Base-by-base conservation (phyloP, 2,797 vertebrate genomes). In the Notolabrus celidotus region DNA sequence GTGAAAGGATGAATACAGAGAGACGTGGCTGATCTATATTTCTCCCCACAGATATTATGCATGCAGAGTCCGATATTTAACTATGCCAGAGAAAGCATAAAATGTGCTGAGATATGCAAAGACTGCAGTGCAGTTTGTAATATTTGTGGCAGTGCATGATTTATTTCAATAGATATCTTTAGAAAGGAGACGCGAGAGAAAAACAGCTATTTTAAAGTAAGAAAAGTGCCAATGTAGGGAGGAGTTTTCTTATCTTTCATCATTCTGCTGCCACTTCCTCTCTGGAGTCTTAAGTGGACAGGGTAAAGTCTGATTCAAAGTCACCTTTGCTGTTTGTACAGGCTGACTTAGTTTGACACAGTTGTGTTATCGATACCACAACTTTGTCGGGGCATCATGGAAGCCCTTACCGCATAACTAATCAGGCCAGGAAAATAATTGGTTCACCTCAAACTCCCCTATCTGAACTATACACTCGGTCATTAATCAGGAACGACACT, bases 61-160 rank as follows among this genome's bases (percentile, higher is more conserved):
- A 79, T 76, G 49, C 67, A 65, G 38, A 69, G 33, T 66, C 68
- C 53, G 76, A 71, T 74, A 78, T 80, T 84, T 78, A 87, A 76
- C 70, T 25, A 67, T 55, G 51, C 56, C 59, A 70, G 51, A 67
- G 68, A 71, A 67, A 29, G 23, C 64, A 29, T 14, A n/a, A 62
- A 79, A 82, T 56, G 71, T 74, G 84, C 78, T 70, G 71, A 85
- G 73, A 59, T 74, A 45, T 69, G 64, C 62, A 49, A 59, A 88
- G 77, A 57, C 17, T 19, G 23, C 57, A n/a, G 25, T 25, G n/a
- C 12, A 41, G 59, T 49, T 54, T 62, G 41, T 78, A 63, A 71
- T 62, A 69, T 74, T 66, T 67, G 55, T 52, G 56, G 72, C 39
- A 16, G 25, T 47, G 49, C 49, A 54, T 85, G 77, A 87, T 82